phyloP scores from a whole-genome alignment of 1,140 invertebrate genomes.

The Heliconius eleuchia region DNA sequence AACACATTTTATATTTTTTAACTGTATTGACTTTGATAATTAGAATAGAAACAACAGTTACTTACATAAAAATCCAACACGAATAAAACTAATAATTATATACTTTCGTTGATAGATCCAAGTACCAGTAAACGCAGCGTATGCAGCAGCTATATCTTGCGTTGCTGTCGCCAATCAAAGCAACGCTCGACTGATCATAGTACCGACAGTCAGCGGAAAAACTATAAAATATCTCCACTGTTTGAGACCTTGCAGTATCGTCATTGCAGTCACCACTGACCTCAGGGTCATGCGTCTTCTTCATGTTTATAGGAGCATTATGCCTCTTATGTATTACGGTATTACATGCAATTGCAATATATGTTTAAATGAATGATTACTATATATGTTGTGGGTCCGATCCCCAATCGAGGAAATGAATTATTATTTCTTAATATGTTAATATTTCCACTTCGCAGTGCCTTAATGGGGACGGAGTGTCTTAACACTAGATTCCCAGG shows the following conservation, averaged over 20 bases:
- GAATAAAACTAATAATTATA: neutral
- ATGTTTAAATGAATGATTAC: neutral
- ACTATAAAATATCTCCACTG: slow-evolving; percentile 50
- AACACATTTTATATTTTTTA: neutral
- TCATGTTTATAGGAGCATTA: slow-evolving; percentile 45
- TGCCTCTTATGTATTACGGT: slow-evolving; percentile 52
- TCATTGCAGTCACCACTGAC: slow-evolving; percentile 54
- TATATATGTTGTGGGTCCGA: neutral
- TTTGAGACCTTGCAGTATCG: slow-evolving; percentile 46
- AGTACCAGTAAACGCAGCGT: slow-evolving; percentile 60
- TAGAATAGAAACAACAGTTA: no score
- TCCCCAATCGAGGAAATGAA: no score
- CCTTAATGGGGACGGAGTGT: no score
- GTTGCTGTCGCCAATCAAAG: slow-evolving; percentile 48
- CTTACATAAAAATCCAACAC: no score
- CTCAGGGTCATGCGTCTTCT: slow-evolving; percentile 42
- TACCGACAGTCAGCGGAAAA: slow-evolving; percentile 58
- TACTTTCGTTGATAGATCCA: slow-evolving; percentile 39
- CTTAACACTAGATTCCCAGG: no score
- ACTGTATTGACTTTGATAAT: neutral
- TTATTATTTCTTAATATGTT: no score
- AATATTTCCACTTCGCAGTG: no score
- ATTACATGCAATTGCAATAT: neutral
- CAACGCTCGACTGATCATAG: slow-evolving; percentile 49
- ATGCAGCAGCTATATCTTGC: slow-evolving; percentile 54